These are phyloP conservation scores for Tetrao urogallus DNA, from an alignment of 2,113 vertebrate species.

Conservation along the genomic window DNA sequence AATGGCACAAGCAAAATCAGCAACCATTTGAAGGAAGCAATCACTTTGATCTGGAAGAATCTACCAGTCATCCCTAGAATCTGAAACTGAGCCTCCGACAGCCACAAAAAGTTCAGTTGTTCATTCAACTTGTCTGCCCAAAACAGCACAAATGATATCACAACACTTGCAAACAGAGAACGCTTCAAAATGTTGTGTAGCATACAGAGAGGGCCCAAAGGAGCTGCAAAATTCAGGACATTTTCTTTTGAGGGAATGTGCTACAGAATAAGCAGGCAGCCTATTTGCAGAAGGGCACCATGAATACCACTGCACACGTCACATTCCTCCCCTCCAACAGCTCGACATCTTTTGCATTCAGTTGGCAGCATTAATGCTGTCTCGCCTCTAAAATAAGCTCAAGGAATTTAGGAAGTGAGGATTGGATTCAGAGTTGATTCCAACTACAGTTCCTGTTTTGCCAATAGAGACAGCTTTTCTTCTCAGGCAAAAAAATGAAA, in stretches of 20 bases:
- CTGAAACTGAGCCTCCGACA: neutral
- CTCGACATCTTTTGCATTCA: neutral
- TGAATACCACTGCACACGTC: neutral
- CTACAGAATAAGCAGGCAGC: neutral
- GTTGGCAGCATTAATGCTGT: neutral
- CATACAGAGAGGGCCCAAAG: neutral
- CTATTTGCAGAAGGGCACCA: neutral
- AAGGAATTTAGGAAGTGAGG: neutral
- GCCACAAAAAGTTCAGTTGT: neutral
- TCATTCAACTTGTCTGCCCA: neutral
- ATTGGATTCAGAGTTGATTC: neutral
- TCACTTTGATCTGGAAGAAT: neutral
- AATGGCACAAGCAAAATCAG: neutral
- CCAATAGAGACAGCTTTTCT: constrained; percentile 18
- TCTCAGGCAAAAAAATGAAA: neutral
- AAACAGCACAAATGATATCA: fast-evolving
- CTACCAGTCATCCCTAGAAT: fast-evolving
- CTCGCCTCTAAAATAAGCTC: neutral
- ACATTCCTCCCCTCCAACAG: neutral
- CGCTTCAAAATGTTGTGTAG: neutral
- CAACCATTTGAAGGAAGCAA: neutral
- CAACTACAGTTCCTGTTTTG: neutral
- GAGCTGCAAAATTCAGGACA: neutral
- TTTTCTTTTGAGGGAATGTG: neutral
- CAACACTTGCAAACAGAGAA: neutral